Conservation (phyloP, 2,888 invertebrate genomes). For the Orthonychiurus folsomi region DNA sequence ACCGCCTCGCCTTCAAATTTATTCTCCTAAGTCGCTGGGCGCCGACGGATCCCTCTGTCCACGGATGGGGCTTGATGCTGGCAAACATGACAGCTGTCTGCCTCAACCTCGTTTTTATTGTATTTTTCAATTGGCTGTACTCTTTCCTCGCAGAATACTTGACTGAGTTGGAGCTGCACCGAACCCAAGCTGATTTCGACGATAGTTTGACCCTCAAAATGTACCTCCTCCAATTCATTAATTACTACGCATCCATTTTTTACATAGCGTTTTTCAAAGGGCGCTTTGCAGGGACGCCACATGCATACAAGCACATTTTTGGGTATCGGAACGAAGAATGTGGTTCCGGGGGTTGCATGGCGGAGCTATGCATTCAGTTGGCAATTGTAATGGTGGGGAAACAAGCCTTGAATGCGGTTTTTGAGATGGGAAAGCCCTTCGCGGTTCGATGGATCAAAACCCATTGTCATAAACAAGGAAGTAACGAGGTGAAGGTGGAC, state of each 20-base stretch:
- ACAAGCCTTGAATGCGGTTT: slow-evolving; percentile 77
- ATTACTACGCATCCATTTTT: slow-evolving; percentile 92
- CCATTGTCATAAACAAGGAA: not conserved
- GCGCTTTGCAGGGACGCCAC: slow-evolving; percentile 74
- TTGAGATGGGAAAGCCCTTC: slow-evolving; percentile 80
- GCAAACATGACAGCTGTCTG: slow-evolving; percentile 63
- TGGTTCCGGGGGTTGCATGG: slow-evolving; percentile 80
- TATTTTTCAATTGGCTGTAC: slow-evolving; percentile 64
- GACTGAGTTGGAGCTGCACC: slow-evolving; percentile 73
- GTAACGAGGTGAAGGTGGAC: not conserved
- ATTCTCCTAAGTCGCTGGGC: not conserved
- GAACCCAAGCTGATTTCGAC: slow-evolving; percentile 91
- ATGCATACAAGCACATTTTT: slow-evolving; percentile 53
- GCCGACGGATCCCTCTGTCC: not conserved
- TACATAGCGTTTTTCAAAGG: slow-evolving; percentile 87
- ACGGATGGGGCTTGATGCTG: not conserved
- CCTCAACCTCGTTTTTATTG: slow-evolving; percentile 81
- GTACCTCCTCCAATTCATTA: slow-evolving; percentile 88
- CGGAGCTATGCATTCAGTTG: slow-evolving; percentile 86
- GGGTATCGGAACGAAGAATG: slow-evolving; percentile 49
- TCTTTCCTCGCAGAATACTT: slow-evolving; percentile 60
- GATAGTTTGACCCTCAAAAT: slow-evolving; percentile 89
- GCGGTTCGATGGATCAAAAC: not conserved
- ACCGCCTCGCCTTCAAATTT: not conserved
- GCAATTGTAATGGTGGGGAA: slow-evolving; percentile 94